Evolutionary conservation across 2,797 vertebrate species (phyloP).

Genomic region (Ctenochaetus hawaiiensis): DNA sequence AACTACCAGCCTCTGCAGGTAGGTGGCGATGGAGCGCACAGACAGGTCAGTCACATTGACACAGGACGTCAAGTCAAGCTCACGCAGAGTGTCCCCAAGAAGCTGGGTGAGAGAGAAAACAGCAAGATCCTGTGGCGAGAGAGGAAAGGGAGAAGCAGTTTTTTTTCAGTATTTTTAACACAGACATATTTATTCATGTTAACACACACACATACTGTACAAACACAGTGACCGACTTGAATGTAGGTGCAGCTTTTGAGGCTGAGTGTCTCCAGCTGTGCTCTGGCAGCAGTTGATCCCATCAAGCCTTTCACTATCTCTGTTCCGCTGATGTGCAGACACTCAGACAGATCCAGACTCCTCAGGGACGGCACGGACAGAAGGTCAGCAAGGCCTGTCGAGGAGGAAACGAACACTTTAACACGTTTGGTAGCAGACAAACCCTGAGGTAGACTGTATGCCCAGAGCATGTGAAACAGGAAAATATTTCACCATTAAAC

Average conservation of each 20-base stretch:
- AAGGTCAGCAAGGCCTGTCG: constrained; percentile 80
- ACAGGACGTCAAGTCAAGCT: constrained; percentile 89
- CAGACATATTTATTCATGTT: no score
- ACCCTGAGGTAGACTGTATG: background rate
- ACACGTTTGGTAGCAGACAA: no score
- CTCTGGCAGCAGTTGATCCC: background rate
- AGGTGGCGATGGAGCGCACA: constrained; percentile 80
- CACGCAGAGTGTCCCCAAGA: constrained; percentile 77
- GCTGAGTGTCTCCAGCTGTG: constrained; percentile 82
- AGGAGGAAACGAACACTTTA: no score
- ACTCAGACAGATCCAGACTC: constrained; percentile 86
- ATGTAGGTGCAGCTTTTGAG: constrained; percentile 88
- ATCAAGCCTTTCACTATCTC: constrained; percentile 84
- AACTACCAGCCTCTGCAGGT: constrained; percentile 79
- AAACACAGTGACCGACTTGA: constrained; percentile 73
- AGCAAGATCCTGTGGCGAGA: constrained; percentile 76
- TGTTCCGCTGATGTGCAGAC: constrained; percentile 83
- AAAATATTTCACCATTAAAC: background rate
- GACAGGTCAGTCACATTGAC: constrained; percentile 85
- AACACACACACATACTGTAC: background rate
- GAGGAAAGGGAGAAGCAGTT: background rate
- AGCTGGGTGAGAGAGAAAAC: constrained; percentile 82
- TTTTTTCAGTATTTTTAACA: background rate
- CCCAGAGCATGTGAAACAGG: background rate
- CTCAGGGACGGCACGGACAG: constrained; percentile 76